Evolutionary conservation across 2,888 invertebrate species (phyloP), one percentile per base, ranked within the genome.

Genomic region (Ormia ochracea): DNA sequence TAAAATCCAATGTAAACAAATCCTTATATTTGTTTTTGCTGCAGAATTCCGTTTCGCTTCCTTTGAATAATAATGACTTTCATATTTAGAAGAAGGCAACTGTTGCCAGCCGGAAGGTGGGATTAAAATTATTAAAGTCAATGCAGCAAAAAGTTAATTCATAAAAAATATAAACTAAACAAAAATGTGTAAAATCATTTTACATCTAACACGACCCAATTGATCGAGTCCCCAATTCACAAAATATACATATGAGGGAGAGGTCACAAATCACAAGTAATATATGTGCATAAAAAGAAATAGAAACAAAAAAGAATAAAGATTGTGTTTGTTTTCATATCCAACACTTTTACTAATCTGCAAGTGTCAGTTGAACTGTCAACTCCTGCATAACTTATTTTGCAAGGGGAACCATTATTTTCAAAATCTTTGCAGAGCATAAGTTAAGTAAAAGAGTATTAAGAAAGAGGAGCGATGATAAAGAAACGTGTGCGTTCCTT

Each of bases 121-220:
- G 72, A 81, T 79, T 83, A 81, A 45, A 81, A 77, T 72, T 81
- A 73, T 26, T 31, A 84, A 87, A 87, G 87, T 87, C 87, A 86
- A 87, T 84, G 83, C 85, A 86, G 82, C 84, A 83, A 85, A 83
- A 87, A 87, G 88, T 87, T 87, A 87, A 88, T 87, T 87, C 85
- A 83, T 78, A 59, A 85, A 83, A 84, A 82, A 79, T 36, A 75
- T 61, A 63, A 63, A 56, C 63, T 23, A 31, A 31, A 50, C 5
- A 19, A 28, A 68, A 1, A 68, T 68, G 4, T 76, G 72, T 43
- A 17, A 63, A 76, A 63, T 76, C 76, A 73, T 80, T 10, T 41
- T 43, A 41, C 23, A 61, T 14, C 38, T 17, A 68, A 50, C 52
- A 74, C 63, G 26, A 65, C 73, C 68, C 68, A 63, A 76, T 73